These are phyloP conservation scores for Silurus asotus DNA, from an alignment of 2,113 vertebrate genomes.

Conservation along the genomic window DNA sequence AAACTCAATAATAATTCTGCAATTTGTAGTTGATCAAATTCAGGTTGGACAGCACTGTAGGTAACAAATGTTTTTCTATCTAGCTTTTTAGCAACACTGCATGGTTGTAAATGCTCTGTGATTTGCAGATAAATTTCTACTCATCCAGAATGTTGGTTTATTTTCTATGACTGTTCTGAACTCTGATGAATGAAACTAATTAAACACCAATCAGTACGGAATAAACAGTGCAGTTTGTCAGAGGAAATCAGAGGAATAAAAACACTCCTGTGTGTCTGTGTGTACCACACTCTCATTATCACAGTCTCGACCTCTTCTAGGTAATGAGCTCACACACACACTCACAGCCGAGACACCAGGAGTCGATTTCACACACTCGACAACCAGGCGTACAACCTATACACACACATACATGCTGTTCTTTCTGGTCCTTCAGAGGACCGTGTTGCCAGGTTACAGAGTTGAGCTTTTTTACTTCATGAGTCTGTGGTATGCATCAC, in stretches of 20 bases:
- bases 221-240: background rate
- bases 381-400: background rate
- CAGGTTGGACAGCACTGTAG: background rate
- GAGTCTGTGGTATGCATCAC: background rate
- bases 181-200: background rate
- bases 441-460: background rate
- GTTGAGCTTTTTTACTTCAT: background rate
- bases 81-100: background rate
- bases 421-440: background rate
- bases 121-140: background rate
- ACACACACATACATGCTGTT: background rate
- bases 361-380: background rate
- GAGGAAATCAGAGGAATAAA: background rate
- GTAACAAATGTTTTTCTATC: background rate
- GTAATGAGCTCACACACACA: background rate
- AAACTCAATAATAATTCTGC: too few species aligned
- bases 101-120: background rate
- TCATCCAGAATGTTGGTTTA: background rate
- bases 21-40: background rate
- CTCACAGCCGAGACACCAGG: background rate
- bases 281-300: background rate
- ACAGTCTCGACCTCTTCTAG: background rate
- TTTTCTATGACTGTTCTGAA: background rate
- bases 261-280: background rate
- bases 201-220: background rate